A percentile compares a stretch with the other conserved stretches of the same genome.
These are phyloP conservation scores for Myioborus miniatus DNA, from an alignment of 2,797 vertebrate species.

Conservation along the genomic window DNA sequence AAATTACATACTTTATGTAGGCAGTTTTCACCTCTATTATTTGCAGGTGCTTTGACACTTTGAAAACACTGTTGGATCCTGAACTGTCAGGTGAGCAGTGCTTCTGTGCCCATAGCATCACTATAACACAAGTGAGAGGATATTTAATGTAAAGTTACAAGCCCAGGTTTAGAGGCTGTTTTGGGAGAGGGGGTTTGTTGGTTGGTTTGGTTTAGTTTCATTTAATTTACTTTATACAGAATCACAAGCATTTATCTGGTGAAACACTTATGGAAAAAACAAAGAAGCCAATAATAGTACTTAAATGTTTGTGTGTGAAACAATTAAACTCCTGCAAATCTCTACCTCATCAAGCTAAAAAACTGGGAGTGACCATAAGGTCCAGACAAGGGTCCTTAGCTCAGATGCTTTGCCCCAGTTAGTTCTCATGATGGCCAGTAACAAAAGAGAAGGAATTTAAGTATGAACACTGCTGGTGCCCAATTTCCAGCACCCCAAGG, in stretches of 20 bases:
- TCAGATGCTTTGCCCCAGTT: neutral
- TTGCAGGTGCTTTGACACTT: neutral
- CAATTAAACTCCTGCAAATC: neutral
- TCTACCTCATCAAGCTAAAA: neutral
- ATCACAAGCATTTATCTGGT: neutral
- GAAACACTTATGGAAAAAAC: neutral
- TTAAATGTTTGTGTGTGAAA: neutral
- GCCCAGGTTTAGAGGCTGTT: neutral
- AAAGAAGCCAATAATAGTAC: neutral
- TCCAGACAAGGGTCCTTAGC: neutral
- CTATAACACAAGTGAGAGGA: neutral
- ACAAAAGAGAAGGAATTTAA: neutral
- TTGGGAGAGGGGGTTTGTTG: accelerated
- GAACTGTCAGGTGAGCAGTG: neutral
- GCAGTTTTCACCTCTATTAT: neutral
- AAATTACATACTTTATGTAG: neutral
- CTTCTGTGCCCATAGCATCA: neutral
- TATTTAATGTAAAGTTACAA: neutral
- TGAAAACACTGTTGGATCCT: neutral
- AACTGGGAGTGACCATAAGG: neutral
- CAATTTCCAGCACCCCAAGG: neutral
- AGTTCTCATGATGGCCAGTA: neutral
- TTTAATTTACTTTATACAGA: neutral
- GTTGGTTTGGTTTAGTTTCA: neutral
- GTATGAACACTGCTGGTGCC: neutral